Evolutionary conservation across 1,140 invertebrate genomes (phyloP).

Genomic region (Coenobita brevimanus): DNA sequence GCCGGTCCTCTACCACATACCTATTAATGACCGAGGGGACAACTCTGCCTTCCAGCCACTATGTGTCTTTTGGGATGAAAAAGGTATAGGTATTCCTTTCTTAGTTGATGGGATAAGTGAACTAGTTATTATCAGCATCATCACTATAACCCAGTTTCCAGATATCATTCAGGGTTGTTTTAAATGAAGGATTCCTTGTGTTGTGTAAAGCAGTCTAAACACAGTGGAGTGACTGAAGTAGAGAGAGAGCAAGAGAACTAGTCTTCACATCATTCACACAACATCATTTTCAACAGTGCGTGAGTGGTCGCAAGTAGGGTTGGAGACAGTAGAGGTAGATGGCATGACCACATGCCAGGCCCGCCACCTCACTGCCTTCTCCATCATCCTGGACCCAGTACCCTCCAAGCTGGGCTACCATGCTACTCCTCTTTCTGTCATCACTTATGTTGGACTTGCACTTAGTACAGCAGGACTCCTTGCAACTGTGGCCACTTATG

Average conservation of each 20-base stretch:
- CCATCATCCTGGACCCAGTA: conserved; percentile 75
- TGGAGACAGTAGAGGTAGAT: conserved; percentile 72
- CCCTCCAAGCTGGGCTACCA: conserved; percentile 68
- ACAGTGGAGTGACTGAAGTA: neutral
- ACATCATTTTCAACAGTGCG: conserved; percentile 68
- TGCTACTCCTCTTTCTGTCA: conserved; percentile 73
- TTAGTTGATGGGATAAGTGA: no score
- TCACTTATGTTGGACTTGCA: conserved; percentile 76
- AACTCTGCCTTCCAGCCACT: conserved; percentile 69
- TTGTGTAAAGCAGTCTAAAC: no score
- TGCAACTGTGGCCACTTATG: conserved; percentile 75
- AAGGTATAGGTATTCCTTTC: no score
- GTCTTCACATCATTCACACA: neutral
- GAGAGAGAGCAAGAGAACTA: neutral
- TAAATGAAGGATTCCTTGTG: no score
- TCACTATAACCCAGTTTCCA: no score
- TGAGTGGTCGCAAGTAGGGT: conserved; percentile 74
- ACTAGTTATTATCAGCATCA: no score
- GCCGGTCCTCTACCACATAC: conserved; percentile 73
- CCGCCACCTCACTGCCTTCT: conserved; percentile 77
- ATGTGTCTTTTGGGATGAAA: conserved; percentile 75
- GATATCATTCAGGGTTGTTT: no score
- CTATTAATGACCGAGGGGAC: conserved; percentile 62
- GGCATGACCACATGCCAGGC: conserved; percentile 74
- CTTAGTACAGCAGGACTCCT: conserved; percentile 74